Evolutionary conservation across 23 tunicate genomes (phyloP), one percentile per base, ranked within the genome.

Genomic region (Trididemnum clinides): DNA sequence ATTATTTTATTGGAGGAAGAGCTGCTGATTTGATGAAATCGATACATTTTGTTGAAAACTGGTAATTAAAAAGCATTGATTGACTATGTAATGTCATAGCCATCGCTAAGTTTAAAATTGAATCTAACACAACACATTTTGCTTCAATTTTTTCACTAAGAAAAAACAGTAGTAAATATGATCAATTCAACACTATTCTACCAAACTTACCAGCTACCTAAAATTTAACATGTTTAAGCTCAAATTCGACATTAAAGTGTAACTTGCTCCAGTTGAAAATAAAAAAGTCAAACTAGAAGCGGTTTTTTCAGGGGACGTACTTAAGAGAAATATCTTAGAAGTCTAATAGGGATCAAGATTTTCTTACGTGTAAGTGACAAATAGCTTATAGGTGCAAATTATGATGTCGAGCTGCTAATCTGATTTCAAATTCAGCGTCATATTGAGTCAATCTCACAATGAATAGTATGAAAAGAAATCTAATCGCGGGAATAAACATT

Each of bases 161-260:
- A n/a, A n/a, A n/a, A n/a, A n/a, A n/a, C 20, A 59, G 25, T 28
- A 10, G 25, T 59, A 10, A 59, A 59, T 15, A 19, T 59, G 21
- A n/a, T 10, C 66, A 59, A 59, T 59, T 59, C 66, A 59, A 59
- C 25, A 59, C 66, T n/a, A 59, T 59, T 59, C 66, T 59, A 59
- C 27, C 25, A 59, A n/a, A 15, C 66, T 59, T 10, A n/a, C n/a
- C 20, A 10, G 66, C 5, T 59, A 59, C 20, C 5, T 59, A n/a
- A 59, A 59, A n/a, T 59, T 59, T n/a, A 59, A 44, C 15, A 44
- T 44, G 15, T 7, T 44, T 44, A 44, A 7, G 10, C 15, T 7
- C 15, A 44, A 15, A 10, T 44, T 15, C 10, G 15, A 44, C 15
- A 7, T 15, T 7, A 44, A 44, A 44, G 12, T 44, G 54, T 7